phyloP scores from a whole-genome alignment of 2,888 invertebrate genomes.

The Merodon equestris region DNA sequence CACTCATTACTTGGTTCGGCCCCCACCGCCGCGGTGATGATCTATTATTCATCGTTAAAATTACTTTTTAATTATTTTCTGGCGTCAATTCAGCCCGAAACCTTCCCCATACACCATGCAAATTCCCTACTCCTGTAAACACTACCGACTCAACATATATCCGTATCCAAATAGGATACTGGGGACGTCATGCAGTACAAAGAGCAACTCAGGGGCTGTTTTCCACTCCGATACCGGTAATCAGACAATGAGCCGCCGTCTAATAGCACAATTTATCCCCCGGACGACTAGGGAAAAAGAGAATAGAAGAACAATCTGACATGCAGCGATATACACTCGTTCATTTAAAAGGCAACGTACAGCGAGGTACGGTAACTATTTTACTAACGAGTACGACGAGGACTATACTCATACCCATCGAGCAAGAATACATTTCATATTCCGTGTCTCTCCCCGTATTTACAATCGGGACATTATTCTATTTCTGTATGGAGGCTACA shows the following conservation, averaged over 20 bases:
- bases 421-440: slow-evolving; percentile 28
- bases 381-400: slow-evolving; percentile 1
- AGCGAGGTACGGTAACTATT: background rate
- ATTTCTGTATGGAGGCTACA: slow-evolving; percentile 21
- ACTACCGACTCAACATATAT: background rate
- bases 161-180: too few relatives aligned
- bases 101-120: too few relatives aligned
- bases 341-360: background rate
- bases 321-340: slow-evolving; percentile 32
- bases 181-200: slow-evolving; percentile 50
- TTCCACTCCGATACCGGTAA: slow-evolving; percentile 59
- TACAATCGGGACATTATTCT: slow-evolving; percentile 9
- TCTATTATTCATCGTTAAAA: slow-evolving; percentile 57
- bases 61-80: slow-evolving; percentile 63
- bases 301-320: slow-evolving; percentile 23
- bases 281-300: background rate
- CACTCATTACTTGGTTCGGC: background rate
- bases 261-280: slow-evolving; percentile 57
- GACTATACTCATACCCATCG: background rate
- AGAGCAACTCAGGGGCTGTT: slow-evolving; percentile 40
- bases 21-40: slow-evolving; percentile 14
- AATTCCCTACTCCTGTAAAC: background rate
- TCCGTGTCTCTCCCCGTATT: background rate
- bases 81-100: slow-evolving; percentile 41
- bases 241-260: slow-evolving; percentile 68